Evolutionary conservation across 1,140 invertebrate genomes (phyloP), one percentile per base, ranked within the genome.

Genomic region (Nebria ingens): DNA sequence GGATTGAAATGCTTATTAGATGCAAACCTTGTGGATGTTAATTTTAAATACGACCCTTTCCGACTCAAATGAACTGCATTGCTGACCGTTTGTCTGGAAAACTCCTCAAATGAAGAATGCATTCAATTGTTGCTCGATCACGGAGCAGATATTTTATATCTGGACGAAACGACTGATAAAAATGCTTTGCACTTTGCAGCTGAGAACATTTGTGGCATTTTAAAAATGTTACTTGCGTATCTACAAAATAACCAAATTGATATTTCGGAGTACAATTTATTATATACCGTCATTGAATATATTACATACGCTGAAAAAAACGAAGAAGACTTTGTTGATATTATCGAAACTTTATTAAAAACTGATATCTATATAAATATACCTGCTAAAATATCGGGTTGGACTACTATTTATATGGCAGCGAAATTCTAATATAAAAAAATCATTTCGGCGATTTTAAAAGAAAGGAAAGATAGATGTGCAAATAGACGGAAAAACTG

Each of bases 111-210:
- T 45, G 17, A 12, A 45, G 71, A 80, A 1, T 85, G 81, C 54
- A 76, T 82, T 0, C 68, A 78, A 53, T 68, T 80, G 1, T 73
- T 89, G n/a, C 63, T 89, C 1, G 71, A 77, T 52, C 71, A 80
- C 57, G 81, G 84, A 38, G 83, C 81, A 0, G 73, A 84, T 69
- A 76, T 82, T 0, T 86, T 86, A 63, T 76, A 68, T n/a, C n/a
- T 63, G 67, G 77, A 45, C 6, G 17, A 11, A 9, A 6, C 3
- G 40, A 45, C 40, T 17, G n/a, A 17, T 80, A 25, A 79, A 80
- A 58, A 76, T 78, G 1, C 81, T 83, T 73, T 89, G 34, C 86
- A 85, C 68, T 83, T 82, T 55, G 83, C 82, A 1, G 73, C 77
- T 1, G 77, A 84, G 62, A 1, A 74, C 76, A 34, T 75, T 84